Percentiles rank a stretch among this genome's conserved stretches.
Evolutionary conservation across 2,113 vertebrate genomes (phyloP).

Genomic region (Ranitomeya imitator): DNA sequence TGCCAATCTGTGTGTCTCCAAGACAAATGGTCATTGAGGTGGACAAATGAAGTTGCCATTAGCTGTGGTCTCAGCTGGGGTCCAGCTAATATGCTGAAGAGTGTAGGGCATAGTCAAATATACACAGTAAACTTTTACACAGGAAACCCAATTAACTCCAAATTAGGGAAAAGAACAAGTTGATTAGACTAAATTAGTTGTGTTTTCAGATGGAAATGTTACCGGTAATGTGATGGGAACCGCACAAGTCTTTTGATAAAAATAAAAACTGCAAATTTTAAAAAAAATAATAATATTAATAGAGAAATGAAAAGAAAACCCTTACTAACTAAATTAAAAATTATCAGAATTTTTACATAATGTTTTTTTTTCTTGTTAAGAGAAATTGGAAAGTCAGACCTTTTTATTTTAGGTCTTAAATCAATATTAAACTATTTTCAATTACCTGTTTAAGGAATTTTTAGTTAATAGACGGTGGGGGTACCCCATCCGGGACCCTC

Average conservation of each 20-base stretch:
- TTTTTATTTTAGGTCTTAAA: too few species aligned
- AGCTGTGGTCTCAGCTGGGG: slow-evolving; percentile 37
- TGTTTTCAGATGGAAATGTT: background rate
- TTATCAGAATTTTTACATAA: too few species aligned
- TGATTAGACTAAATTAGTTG: background rate
- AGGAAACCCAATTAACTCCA: slow-evolving; percentile 21
- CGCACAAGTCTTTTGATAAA: background rate
- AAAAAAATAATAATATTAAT: too few species aligned
- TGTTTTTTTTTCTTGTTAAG: too few species aligned
- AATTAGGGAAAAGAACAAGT: background rate
- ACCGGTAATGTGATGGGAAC: background rate
- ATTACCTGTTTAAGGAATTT: too few species aligned
- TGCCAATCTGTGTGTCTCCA: background rate
- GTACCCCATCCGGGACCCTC: too few species aligned
- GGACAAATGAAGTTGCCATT: slow-evolving; percentile 32
- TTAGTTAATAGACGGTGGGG: too few species aligned
- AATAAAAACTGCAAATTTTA: too few species aligned
- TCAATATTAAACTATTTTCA: too few species aligned
- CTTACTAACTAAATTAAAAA: too few species aligned
- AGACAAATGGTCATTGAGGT: slow-evolving; percentile 37
- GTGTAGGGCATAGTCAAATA: slow-evolving; percentile 8
- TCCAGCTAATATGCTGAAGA: slow-evolving; percentile 35
- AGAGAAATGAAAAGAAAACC: too few species aligned
- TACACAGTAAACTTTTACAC: slow-evolving; percentile 13
- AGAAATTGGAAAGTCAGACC: too few species aligned